Evolutionary conservation across 2,888 invertebrate species (phyloP).

Genomic region (Oscheius sp.): DNA sequence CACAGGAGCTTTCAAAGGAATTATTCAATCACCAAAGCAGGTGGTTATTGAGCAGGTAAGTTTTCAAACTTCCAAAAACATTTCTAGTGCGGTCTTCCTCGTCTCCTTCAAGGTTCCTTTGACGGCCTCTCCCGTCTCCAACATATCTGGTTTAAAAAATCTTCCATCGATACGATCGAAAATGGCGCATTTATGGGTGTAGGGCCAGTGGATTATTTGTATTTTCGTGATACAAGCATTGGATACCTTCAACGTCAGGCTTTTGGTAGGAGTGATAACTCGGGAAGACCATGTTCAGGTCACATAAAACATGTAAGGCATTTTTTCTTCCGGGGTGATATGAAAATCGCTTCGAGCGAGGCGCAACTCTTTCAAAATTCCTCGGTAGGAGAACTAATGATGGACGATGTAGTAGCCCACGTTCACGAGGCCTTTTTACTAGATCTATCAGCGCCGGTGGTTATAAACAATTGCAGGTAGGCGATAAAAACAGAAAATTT

Average conservation of each 20-base stretch:
- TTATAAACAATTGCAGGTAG: constrained; percentile 16
- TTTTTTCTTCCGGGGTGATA: constrained; percentile 23
- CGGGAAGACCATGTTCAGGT: no score
- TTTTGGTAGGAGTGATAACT: no score
- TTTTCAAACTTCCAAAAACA: neutral
- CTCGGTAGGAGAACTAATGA: constrained; percentile 13
- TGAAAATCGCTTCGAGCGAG: constrained; percentile 16
- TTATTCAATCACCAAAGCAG: constrained; percentile 48
- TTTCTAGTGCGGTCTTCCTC: constrained; percentile 8
- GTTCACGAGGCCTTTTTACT: constrained; percentile 23
- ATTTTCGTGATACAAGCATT: constrained; percentile 16
- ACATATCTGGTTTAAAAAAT: constrained; percentile 27
- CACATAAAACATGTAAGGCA: constrained; percentile 8
- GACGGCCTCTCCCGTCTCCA: constrained; percentile 29
- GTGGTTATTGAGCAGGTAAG: constrained; percentile 49
- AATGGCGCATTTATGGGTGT: constrained; percentile 7
- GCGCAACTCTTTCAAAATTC: constrained; percentile 23
- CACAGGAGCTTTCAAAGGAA: constrained; percentile 46
- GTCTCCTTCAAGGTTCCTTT: constrained; percentile 13
- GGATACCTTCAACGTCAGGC: constrained; percentile 16
- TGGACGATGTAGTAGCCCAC: constrained; percentile 23
- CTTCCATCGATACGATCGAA: constrained; percentile 17
- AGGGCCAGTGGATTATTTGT: constrained; percentile 24
- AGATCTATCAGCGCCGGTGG: neutral
- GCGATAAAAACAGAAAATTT: neutral